Conservation (phyloP, 2,888 invertebrate genomes). For the Drosophila affinis region DNA sequence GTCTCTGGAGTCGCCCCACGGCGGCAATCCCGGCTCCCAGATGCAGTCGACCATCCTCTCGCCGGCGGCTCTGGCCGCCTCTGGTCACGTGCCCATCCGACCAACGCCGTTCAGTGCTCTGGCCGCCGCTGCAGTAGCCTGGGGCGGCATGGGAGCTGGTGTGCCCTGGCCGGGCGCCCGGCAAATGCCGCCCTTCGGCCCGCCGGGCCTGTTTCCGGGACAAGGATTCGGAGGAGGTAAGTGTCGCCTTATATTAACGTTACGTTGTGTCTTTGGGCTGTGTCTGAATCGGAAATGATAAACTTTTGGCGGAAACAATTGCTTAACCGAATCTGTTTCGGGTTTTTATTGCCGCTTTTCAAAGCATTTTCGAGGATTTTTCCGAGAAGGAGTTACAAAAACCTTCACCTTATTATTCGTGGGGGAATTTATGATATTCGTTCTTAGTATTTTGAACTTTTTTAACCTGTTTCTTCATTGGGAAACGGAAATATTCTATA, state of each 20-base stretch:
- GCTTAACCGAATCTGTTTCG: not conserved
- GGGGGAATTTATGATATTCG: not conserved
- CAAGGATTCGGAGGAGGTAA: slow-evolving; percentile 86
- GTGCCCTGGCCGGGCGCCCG: slow-evolving; percentile 86
- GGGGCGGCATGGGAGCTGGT: slow-evolving; percentile 86
- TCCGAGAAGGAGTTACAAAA: too few species aligned
- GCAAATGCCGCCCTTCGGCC: slow-evolving; percentile 86
- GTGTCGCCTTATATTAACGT: slow-evolving; percentile 61
- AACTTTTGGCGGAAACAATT: slow-evolving; percentile 27
- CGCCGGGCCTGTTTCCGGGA: slow-evolving; percentile 88
- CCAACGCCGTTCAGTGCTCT: slow-evolving; percentile 91
- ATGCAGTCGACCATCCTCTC: slow-evolving; percentile 79
- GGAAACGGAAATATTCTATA: not conserved
- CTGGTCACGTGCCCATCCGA: slow-evolving; percentile 87
- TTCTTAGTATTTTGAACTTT: not conserved
- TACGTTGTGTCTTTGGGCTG: not conserved
- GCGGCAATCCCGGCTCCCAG: slow-evolving; percentile 59
- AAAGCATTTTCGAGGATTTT: too few species aligned
- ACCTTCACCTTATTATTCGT: too few species aligned
- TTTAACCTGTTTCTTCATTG: not conserved
- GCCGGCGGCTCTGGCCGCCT: slow-evolving; percentile 82
- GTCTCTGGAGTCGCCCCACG: slow-evolving; percentile 74
- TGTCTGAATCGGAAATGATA: slow-evolving; percentile 23
- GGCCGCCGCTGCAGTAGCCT: slow-evolving; percentile 89
- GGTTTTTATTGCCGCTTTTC: too few species aligned